phyloP scores from a whole-genome alignment of 2,797 vertebrate genomes.

The Cheracebus regulus region DNA sequence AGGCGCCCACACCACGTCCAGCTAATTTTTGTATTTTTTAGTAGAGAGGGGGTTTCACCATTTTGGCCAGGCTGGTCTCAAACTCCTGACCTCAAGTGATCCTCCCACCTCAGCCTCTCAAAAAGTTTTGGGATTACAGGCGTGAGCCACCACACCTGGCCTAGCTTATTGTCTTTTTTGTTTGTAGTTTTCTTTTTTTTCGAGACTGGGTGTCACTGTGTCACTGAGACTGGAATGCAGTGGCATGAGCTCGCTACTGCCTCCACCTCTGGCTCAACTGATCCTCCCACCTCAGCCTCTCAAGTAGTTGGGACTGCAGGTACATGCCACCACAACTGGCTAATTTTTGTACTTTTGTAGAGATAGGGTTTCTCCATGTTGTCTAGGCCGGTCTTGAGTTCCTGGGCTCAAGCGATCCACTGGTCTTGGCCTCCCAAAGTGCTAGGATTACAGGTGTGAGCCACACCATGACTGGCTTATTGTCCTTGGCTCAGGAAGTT shows the following conservation, averaged over 20 bases:
- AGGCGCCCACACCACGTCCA: background rate
- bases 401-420: background rate
- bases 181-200: background rate
- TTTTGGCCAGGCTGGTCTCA: background rate
- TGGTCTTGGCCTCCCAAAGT: background rate
- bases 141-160: background rate
- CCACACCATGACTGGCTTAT: background rate
- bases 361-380: background rate
- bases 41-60: background rate
- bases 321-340: background rate
- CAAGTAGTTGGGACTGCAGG: background rate
- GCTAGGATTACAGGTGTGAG: background rate
- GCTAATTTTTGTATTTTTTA: background rate
- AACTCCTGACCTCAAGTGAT: background rate
- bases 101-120: background rate
- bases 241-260: background rate
- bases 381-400: background rate
- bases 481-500: background rate
- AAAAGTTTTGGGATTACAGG: background rate
- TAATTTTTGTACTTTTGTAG: background rate
- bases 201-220: background rate
- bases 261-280: background rate
- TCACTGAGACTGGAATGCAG: background rate
- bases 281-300: background rate
- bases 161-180: background rate